Evolutionary conservation across 2,113 vertebrate genomes (phyloP).

Genomic region (Burhinus oedicnemus): DNA sequence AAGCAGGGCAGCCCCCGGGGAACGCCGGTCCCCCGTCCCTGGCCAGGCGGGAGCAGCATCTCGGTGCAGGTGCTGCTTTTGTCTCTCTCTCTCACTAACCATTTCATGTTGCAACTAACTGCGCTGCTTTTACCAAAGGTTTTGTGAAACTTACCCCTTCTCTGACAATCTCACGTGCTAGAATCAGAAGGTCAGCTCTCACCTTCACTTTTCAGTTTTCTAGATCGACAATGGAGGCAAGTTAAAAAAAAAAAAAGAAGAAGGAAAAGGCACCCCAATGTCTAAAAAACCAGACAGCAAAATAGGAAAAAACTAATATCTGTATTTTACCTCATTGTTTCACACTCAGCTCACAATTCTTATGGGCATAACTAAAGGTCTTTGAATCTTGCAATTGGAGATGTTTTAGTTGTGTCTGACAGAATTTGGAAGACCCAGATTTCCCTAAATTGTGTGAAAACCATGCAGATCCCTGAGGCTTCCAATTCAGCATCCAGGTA

Average conservation of each 20-base stretch:
- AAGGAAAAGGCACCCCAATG: no score
- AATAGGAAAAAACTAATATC: background rate
- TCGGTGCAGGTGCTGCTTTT: background rate
- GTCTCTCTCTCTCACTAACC: background rate
- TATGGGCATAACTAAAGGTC: background rate
- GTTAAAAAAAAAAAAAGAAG: no score
- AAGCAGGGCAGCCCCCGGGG: background rate
- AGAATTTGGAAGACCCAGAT: background rate
- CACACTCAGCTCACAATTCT: background rate
- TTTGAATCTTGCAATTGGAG: background rate
- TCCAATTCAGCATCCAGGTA: background rate
- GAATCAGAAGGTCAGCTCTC: background rate
- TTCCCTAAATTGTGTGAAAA: background rate
- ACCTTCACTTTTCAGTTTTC: background rate
- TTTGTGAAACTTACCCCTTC: background rate
- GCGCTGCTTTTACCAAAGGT: background rate
- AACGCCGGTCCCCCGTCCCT: fast-evolving
- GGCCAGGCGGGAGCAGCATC: background rate
- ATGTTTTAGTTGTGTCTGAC: background rate
- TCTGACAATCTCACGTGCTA: background rate
- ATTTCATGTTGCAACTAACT: no score
- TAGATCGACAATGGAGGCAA: no score
- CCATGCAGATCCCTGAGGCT: background rate
- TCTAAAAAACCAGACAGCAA: background rate
- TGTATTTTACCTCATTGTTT: background rate